These are phyloP conservation scores for Tetragonisca angustula DNA, from an alignment of 2,888 invertebrate species.

Conservation along the genomic window DNA sequence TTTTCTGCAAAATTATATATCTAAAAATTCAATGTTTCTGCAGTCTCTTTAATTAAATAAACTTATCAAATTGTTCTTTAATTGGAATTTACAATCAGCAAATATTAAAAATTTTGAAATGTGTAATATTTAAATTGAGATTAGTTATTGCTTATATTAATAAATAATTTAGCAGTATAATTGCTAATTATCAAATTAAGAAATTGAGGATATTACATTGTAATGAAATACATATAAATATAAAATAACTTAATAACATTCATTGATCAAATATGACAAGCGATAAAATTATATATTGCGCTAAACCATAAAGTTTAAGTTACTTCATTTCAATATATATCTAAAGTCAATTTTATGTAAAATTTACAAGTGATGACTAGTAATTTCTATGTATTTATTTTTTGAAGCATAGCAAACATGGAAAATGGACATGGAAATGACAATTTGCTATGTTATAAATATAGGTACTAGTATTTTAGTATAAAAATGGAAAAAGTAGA, in stretches of 20 bases:
- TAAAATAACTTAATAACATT: slow-evolving; percentile 2
- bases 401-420: slow-evolving; percentile 1
- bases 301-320: slow-evolving; percentile 16
- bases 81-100: neutral
- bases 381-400: slow-evolving; percentile 21
- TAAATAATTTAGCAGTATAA: slow-evolving; percentile 13
- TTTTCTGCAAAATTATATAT: slow-evolving; percentile 19
- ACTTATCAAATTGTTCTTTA: neutral
- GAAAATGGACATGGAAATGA: slow-evolving; percentile 4
- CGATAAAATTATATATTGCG: slow-evolving; percentile 19
- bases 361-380: slow-evolving; percentile 13
- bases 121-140: neutral
- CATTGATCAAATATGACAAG: slow-evolving; percentile 20
- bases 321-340: slow-evolving; percentile 27
- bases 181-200: neutral
- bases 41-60: slow-evolving; percentile 15
- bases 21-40: neutral
- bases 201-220: neutral
- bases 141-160: neutral
- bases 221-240: slow-evolving; percentile 3
- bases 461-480: slow-evolving; percentile 17
- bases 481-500: slow-evolving; percentile 6
- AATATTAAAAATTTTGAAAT: neutral
- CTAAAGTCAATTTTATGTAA: slow-evolving; percentile 13
- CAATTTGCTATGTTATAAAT: neutral